Evolutionary conservation across 2,888 invertebrate species (phyloP).

Genomic region (Galerucella calmariensis): DNA sequence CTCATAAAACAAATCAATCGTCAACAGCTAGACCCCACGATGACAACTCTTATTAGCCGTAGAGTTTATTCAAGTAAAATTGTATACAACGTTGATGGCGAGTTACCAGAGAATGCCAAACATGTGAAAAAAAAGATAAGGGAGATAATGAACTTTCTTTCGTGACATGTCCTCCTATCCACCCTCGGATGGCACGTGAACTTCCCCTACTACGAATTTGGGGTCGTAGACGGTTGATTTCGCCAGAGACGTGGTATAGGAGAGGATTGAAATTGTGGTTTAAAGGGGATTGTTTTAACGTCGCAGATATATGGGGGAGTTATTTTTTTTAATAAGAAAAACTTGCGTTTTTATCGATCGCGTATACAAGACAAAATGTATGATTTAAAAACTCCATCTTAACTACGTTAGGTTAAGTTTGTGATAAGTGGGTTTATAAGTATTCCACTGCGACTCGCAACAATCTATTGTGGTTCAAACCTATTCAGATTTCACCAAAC

Average conservation of each 20-base stretch:
- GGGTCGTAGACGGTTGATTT: constrained; percentile 36
- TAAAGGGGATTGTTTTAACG: constrained; percentile 9
- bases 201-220: constrained; percentile 22
- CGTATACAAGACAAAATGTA: background rate
- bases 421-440: no score
- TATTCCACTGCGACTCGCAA: no score
- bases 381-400: no score
- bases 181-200: constrained; percentile 28
- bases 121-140: constrained; percentile 38
- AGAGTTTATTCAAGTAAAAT: constrained; percentile 21
- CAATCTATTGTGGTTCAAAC: no score
- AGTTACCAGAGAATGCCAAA: constrained; percentile 28
- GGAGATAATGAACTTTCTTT: constrained; percentile 38
- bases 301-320: background rate
- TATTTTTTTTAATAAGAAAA: background rate
- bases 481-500: no score
- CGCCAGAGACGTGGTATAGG: constrained; percentile 29
- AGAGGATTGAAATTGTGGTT: constrained; percentile 19
- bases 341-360: background rate
- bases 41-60: constrained; percentile 24
- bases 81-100: constrained; percentile 8
- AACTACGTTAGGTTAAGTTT: no score
- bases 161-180: constrained; percentile 27
- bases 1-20: constrained; percentile 24
- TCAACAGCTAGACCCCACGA: background rate